Percentiles rank a stretch among this genome's conserved stretches.
phyloP scores from a whole-genome alignment of 2,113 vertebrate genomes.

The Capreolus pygargus region DNA sequence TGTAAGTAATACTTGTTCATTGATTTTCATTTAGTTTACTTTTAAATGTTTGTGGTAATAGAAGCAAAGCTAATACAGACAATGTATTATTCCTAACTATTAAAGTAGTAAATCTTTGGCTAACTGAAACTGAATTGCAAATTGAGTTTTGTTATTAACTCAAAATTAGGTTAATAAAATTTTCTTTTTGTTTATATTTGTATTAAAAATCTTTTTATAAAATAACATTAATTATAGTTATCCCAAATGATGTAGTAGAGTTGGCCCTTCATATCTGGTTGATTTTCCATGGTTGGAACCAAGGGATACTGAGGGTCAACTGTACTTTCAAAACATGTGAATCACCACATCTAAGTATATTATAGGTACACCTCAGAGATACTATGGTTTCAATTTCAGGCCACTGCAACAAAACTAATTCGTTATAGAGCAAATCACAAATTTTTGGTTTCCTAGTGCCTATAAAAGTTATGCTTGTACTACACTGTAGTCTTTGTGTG shows the following conservation, averaged over 20 bases:
- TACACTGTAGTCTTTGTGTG: neutral
- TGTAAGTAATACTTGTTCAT: neutral
- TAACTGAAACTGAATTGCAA: constrained; percentile 12
- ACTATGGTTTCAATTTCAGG: neutral
- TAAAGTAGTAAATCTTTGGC: neutral
- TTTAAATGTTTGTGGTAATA: neutral
- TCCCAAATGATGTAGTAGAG: neutral
- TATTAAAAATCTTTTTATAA: neutral
- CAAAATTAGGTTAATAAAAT: neutral
- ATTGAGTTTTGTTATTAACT: neutral
- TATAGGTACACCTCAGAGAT: neutral
- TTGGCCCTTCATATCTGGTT: neutral
- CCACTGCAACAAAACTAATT: neutral
- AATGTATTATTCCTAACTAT: neutral
- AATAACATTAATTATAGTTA: neutral
- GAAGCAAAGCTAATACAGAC: neutral
- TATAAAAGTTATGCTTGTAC: neutral
- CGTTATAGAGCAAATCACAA: neutral
- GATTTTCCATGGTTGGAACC: neutral
- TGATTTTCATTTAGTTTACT: constrained; percentile 37
- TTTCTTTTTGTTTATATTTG: neutral
- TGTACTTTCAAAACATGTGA: neutral
- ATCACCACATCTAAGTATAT: neutral
- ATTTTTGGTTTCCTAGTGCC: neutral
- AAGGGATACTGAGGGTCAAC: neutral